These are phyloP conservation scores for Drosophila nigromelanica DNA, from an alignment of 1,140 invertebrate species.

Conservation along the genomic window DNA sequence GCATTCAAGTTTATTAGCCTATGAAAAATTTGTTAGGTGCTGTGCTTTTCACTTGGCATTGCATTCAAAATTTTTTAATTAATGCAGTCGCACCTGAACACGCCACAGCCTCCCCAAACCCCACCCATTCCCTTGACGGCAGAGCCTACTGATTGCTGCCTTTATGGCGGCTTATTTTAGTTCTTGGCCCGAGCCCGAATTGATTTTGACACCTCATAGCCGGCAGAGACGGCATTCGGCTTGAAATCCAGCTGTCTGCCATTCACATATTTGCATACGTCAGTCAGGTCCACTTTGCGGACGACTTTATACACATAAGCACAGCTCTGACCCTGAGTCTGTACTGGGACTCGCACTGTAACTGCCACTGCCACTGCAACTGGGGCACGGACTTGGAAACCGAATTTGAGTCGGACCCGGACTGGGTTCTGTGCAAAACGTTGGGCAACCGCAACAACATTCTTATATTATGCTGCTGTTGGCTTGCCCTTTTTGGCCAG, in stretches of 20 bases:
- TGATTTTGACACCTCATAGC: constrained; percentile 36
- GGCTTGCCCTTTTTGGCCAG: constrained; percentile 21
- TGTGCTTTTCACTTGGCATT: constrained; percentile 72
- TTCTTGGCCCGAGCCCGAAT: constrained; percentile 14
- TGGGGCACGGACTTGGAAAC: neutral
- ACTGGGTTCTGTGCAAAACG: constrained; percentile 10
- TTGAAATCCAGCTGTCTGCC: constrained; percentile 25
- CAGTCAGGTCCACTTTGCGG: constrained; percentile 14
- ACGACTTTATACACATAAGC: constrained; percentile 3
- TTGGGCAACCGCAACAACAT: constrained; percentile 58
- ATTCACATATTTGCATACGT: constrained; percentile 24
- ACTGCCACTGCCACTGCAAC: neutral
- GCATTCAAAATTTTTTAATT: constrained; percentile 78
- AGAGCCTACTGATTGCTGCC: neutral
- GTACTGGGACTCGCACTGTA: neutral
- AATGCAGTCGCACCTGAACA: constrained; percentile 62
- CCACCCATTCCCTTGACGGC: neutral
- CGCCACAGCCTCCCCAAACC: neutral
- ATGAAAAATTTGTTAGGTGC: constrained; percentile 80
- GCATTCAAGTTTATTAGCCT: constrained; percentile 82
- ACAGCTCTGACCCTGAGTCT: constrained; percentile 7
- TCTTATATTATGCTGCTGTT: constrained; percentile 52
- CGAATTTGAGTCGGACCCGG: constrained; percentile 4
- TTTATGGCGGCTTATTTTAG: constrained; percentile 9
- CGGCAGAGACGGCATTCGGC: neutral